Conservation (phyloP, 2,888 invertebrate genomes). For the Drosophila acutilabella region DNA sequence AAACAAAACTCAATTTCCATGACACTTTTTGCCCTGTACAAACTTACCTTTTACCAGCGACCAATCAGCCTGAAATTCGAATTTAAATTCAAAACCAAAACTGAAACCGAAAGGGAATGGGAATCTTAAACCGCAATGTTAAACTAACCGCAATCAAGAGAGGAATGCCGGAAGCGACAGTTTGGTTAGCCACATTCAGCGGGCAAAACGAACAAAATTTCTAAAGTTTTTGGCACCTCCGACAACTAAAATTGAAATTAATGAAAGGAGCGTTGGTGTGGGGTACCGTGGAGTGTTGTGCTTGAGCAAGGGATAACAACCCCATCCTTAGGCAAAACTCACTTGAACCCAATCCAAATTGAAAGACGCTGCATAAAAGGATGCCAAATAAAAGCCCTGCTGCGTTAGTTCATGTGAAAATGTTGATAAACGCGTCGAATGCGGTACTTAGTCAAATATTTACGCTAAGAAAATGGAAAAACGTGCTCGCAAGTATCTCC, state of each 20-base stretch:
- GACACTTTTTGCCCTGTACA: not conserved
- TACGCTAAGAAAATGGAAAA: conserved; percentile 49
- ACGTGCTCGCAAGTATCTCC: conserved; percentile 18
- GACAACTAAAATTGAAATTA: conserved; percentile 66
- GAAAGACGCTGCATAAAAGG: conserved; percentile 25
- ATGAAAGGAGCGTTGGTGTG: conserved; percentile 2
- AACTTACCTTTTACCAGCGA: conserved; percentile 22
- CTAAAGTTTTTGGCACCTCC: conserved; percentile 32
- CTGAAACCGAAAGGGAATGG: too few species aligned
- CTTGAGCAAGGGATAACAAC: not conserved
- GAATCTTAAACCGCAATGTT: conserved; percentile 11
- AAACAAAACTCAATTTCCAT: conserved; percentile 10
- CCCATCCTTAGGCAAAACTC: not conserved
- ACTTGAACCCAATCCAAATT: conserved; percentile 5
- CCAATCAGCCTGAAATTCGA: conserved; percentile 20
- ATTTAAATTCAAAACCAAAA: conserved; percentile 5
- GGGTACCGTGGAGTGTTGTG: not conserved
- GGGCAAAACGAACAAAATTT: conserved; percentile 20
- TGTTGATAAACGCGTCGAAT: conserved; percentile 58
- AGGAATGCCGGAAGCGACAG: conserved; percentile 51
- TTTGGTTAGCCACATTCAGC: conserved; percentile 47
- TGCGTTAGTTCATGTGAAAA: conserved; percentile 57
- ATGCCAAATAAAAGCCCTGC: conserved; percentile 29
- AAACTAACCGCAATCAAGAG: conserved; percentile 57
- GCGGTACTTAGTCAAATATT: conserved; percentile 48